Evolutionary conservation across 2,113 vertebrate species (phyloP).

Genomic region (Dicerorhinus sumatrensis): DNA sequence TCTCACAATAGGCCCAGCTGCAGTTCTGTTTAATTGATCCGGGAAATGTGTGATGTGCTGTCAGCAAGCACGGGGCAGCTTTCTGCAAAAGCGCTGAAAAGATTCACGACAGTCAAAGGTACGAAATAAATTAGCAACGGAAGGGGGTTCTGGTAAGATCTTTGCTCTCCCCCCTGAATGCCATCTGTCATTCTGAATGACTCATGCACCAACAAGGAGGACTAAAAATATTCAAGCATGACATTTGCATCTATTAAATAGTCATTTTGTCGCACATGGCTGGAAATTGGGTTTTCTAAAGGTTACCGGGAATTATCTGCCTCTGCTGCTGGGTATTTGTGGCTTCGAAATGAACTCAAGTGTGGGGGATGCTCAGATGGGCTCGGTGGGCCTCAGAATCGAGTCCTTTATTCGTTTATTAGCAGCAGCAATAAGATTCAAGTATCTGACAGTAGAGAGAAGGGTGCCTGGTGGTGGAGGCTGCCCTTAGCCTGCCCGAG

Average conservation of each 20-base stretch:
- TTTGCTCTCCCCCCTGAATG: not conserved
- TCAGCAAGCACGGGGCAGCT: not conserved
- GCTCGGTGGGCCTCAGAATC: not conserved
- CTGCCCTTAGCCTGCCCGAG: not conserved
- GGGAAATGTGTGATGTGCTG: not conserved
- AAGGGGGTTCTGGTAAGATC: not conserved
- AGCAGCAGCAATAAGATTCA: not conserved
- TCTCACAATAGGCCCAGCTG: rapidly evolving
- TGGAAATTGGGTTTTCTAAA: not conserved
- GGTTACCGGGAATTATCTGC: not conserved
- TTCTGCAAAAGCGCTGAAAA: not conserved
- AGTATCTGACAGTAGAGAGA: not conserved
- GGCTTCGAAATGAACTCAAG: not conserved
- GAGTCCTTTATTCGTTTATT: not conserved
- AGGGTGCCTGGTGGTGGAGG: not conserved
- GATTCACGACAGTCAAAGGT: not conserved
- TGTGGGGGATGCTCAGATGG: rapidly evolving
- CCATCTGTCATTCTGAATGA: slow-evolving; percentile 30
- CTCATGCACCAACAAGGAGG: not conserved
- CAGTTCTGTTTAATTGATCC: not conserved
- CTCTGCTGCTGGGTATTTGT: not conserved
- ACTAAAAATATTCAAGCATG: slow-evolving; percentile 58
- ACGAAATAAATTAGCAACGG: not conserved
- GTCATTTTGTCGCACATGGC: not conserved
- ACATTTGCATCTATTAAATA: not conserved